Evolutionary conservation across 1,140 invertebrate species (phyloP), one percentile per base, ranked within the genome.

Genomic region (Homalodisca vitripennis): DNA sequence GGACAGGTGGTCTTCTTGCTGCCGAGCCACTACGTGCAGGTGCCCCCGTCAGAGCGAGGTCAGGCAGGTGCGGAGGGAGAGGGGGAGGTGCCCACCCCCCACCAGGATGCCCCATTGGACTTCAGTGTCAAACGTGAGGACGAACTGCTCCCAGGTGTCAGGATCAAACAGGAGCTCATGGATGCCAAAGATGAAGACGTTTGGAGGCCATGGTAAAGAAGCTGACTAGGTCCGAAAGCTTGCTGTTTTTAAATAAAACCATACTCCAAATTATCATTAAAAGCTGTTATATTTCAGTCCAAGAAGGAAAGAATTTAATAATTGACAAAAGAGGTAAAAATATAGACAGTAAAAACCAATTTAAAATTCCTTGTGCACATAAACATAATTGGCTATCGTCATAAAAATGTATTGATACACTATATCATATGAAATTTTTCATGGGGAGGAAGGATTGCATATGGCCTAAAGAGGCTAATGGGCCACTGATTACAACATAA

Each of bases 1-100:
- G 83, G 84, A 0, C 83, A 85, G 69, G 82, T 85, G 1, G 83
- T 85, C 1, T 85, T 85, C 72, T 74, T 84, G 0, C 74, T 84
- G 30, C 84, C 84, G 62, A 84, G 82, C 73, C 82, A 84, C 69
- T 84, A 84, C 72, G 83, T 84, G 0, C 82, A 84, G 69, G 62
- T 83, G 26, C n/a, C n/a, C n/a, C n/a, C n/a, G n/a, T n/a, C n/a
- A n/a, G 82, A 82, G 1, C 80, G 81, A 48, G 67, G 72, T 0
- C 80, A 82, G 0, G 80, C 80, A 0, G 80, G 79, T 0, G 80
- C 79, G 24, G 53, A 60, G 24, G 62, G 62, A 66, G 72, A 77
- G 34, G n/a, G n/a, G n/a, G n/a, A n/a, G n/a, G n/a, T n/a, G n/a
- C n/a, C n/a, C n/a, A n/a, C n/a, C n/a, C n/a, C n/a, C n/a, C n/a